phyloP scores from a whole-genome alignment of 2,113 vertebrate species.

The Coptodon rendalli region DNA sequence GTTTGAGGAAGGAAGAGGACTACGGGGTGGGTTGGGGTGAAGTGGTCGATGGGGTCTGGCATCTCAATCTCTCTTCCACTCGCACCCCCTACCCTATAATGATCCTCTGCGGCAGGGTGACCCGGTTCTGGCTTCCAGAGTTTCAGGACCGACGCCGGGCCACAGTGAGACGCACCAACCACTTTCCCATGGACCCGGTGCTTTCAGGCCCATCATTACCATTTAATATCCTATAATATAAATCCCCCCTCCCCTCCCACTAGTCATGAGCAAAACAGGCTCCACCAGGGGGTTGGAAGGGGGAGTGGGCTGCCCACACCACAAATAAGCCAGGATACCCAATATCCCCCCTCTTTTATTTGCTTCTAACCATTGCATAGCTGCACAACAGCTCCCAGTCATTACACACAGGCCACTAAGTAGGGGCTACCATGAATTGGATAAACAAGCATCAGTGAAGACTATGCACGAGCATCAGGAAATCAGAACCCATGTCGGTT shows the following conservation, averaged over 20 bases:
- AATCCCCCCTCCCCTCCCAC: conserved; percentile 5
- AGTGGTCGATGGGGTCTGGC: conserved; percentile 55
- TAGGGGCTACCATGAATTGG: conserved; percentile 56
- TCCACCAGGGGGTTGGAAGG: conserved; percentile 32
- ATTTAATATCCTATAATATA: conserved; percentile 79
- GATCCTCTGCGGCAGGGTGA: conserved; percentile 69
- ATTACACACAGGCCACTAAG: conserved; percentile 66
- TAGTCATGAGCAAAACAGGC: conserved; percentile 61
- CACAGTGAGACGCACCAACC: conserved; percentile 64
- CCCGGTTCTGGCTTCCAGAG: conserved; percentile 62
- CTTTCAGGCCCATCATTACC: conserved; percentile 73
- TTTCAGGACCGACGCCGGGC: conserved; percentile 42
- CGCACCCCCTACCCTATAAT: conserved; percentile 51
- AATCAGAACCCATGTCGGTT: conserved; percentile 32
- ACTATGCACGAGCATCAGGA: conserved; percentile 23
- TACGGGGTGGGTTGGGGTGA: not conserved
- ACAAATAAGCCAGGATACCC: conserved; percentile 72
- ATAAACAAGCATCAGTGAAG: conserved; percentile 55
- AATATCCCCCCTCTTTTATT: conserved; percentile 64
- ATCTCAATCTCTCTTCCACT: conserved; percentile 13
- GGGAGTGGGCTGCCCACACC: conserved; percentile 56
- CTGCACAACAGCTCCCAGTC: conserved; percentile 61
- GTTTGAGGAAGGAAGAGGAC: conserved; percentile 20
- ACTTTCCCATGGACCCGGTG: conserved; percentile 69
- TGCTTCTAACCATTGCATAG: conserved; percentile 55